These are phyloP conservation scores for Paramisgurnus dabryanus DNA, from an alignment of 2,113 vertebrate species.

Conservation along the genomic window DNA sequence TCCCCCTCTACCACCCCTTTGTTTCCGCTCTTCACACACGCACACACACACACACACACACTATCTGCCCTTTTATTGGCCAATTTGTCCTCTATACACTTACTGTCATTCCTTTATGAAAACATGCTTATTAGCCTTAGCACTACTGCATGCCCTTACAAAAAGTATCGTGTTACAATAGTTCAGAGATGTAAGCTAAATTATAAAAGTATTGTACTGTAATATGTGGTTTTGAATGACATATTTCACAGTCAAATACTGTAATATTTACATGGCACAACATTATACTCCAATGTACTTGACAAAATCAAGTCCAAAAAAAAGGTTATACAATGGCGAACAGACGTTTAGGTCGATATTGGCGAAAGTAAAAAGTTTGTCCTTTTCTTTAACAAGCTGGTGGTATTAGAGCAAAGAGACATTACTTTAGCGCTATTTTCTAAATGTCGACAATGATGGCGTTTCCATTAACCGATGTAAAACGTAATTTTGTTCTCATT, in stretches of 20 bases:
- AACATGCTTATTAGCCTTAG: slow-evolving; percentile 12
- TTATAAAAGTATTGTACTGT: background rate
- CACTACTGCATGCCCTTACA: background rate
- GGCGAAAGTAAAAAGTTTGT: no score
- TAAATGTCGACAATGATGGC: no score
- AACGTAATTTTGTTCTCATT: no score
- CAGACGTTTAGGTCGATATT: no score
- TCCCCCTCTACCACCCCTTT: slow-evolving; percentile 47
- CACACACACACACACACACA: slow-evolving; percentile 15
- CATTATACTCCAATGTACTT: background rate
- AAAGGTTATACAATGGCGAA: background rate
- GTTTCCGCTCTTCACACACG: slow-evolving; percentile 39
- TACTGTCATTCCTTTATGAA: background rate
- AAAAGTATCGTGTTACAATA: background rate
- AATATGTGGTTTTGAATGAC: no score
- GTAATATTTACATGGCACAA: background rate
- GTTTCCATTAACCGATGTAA: no score
- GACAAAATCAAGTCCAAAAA: background rate
- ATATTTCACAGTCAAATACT: no score
- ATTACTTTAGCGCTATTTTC: no score
- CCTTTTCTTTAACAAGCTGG: no score
- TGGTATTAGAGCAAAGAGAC: no score
- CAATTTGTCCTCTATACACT: slow-evolving; percentile 46
- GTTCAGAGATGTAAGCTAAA: background rate
- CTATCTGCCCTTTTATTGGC: slow-evolving; percentile 36